Conservation (phyloP, 1,140 invertebrate genomes). For the Heliconius eleuchia region DNA sequence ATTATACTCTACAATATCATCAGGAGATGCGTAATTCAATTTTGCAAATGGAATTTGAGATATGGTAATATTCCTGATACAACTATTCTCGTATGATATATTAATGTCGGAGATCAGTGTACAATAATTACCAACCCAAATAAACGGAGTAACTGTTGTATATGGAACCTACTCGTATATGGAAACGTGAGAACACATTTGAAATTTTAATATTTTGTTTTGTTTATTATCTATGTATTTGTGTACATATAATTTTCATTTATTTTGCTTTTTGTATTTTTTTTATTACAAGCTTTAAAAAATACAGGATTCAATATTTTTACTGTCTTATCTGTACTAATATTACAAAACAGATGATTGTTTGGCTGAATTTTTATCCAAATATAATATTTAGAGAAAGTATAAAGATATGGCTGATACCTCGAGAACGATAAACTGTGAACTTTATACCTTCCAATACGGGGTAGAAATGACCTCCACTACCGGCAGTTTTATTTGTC, state of each 20-base stretch:
- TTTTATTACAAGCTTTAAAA: too few relatives aligned
- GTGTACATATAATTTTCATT: neutral
- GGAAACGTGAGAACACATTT: neutral
- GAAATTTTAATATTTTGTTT: neutral
- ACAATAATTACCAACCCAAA: slow-evolving; percentile 14
- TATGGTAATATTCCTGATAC: slow-evolving; percentile 17
- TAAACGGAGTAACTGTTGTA: neutral
- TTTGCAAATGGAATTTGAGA: slow-evolving; percentile 24
- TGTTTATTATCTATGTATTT: neutral
- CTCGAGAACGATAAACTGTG: too few relatives aligned
- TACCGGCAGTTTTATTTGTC: too few relatives aligned
- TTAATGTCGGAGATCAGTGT: neutral
- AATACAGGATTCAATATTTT: too few relatives aligned
- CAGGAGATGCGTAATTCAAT: slow-evolving; percentile 19
- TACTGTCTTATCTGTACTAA: too few relatives aligned
- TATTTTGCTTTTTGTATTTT: neutral
- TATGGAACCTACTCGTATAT: neutral
- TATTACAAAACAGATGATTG: too few relatives aligned
- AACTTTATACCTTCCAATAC: too few relatives aligned
- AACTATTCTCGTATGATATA: neutral
- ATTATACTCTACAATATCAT: slow-evolving; percentile 19
- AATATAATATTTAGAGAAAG: too few relatives aligned
- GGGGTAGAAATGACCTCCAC: too few relatives aligned
- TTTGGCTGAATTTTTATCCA: too few relatives aligned
- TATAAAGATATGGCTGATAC: too few relatives aligned